phyloP scores from a whole-genome alignment of 2,888 invertebrate species.

The Monoplex corrugatus region DNA sequence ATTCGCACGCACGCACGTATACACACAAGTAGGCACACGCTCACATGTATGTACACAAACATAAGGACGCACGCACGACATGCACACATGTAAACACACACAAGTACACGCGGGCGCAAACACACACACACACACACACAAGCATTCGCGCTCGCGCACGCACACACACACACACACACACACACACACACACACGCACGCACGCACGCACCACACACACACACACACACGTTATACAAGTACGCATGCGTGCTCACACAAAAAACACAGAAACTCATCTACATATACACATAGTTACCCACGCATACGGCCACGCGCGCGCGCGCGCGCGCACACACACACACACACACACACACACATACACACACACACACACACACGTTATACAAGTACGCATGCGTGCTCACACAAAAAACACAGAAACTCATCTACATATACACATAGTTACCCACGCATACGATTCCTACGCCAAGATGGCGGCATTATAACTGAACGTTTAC shows the following conservation, averaged over 20 bases:
- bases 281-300: background rate
- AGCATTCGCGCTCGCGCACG: background rate
- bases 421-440: background rate
- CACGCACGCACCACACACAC: background rate
- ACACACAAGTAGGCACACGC: background rate
- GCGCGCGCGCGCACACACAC: background rate
- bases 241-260: too few relatives aligned
- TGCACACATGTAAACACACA: background rate
- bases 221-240: background rate
- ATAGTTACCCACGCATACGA: too few relatives aligned
- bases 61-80: background rate
- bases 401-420: too few relatives aligned
- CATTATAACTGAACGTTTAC: too few relatives aligned
- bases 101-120: background rate
- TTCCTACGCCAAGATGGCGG: too few relatives aligned
- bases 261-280: too few relatives aligned
- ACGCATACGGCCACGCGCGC: too few relatives aligned
- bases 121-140: background rate
- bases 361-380: conserved; percentile 10
- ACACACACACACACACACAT: background rate
- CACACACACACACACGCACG: background rate
- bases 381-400: background rate
- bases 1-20: background rate
- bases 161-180: background rate
- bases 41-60: background rate